Evolutionary conservation across 1,140 invertebrate species (phyloP).

Genomic region (Zaprionus africanus): DNA sequence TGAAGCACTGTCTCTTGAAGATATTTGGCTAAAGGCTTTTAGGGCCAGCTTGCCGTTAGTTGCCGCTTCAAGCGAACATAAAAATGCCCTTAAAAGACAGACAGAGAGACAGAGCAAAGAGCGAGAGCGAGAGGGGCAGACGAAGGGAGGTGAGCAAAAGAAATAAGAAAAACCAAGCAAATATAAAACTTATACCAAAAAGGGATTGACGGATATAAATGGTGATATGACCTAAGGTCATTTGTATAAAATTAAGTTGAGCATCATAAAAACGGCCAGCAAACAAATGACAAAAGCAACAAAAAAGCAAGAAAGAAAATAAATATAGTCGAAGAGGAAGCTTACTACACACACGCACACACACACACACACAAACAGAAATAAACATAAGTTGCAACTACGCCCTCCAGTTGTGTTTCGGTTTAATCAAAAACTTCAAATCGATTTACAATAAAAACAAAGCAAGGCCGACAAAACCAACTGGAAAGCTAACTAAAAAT

Average conservation of each 20-base stretch:
- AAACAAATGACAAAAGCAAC: slow-evolving; percentile 39
- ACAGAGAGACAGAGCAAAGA: slow-evolving; percentile 39
- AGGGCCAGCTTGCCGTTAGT: slow-evolving; percentile 75
- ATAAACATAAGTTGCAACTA: slow-evolving; percentile 35
- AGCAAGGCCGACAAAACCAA: slow-evolving; percentile 27
- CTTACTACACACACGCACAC: slow-evolving; percentile 11
- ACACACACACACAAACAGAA: background rate
- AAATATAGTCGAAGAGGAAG: slow-evolving; percentile 20
- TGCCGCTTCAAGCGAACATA: slow-evolving; percentile 78
- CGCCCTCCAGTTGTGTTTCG: slow-evolving; percentile 43
- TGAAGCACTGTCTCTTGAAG: slow-evolving; percentile 66
- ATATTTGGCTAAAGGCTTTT: slow-evolving; percentile 82
- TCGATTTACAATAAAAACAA: slow-evolving; percentile 76
- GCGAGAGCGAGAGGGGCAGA: slow-evolving; percentile 13
- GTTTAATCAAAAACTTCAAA: slow-evolving; percentile 79
- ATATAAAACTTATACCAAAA: slow-evolving; percentile 82
- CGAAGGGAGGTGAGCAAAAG: slow-evolving; percentile 12
- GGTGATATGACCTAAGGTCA: slow-evolving; percentile 81
- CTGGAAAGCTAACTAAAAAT: slow-evolving; percentile 59
- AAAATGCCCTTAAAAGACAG: slow-evolving; percentile 78
- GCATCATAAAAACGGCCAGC: slow-evolving; percentile 72
- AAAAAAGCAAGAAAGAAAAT: slow-evolving; percentile 14
- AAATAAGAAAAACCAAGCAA: slow-evolving; percentile 63
- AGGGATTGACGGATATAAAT: slow-evolving; percentile 83
- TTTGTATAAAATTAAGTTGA: slow-evolving; percentile 83